These are phyloP conservation scores for Spodoptera picta DNA, from an alignment of 2,888 invertebrate species.

Conservation along the genomic window DNA sequence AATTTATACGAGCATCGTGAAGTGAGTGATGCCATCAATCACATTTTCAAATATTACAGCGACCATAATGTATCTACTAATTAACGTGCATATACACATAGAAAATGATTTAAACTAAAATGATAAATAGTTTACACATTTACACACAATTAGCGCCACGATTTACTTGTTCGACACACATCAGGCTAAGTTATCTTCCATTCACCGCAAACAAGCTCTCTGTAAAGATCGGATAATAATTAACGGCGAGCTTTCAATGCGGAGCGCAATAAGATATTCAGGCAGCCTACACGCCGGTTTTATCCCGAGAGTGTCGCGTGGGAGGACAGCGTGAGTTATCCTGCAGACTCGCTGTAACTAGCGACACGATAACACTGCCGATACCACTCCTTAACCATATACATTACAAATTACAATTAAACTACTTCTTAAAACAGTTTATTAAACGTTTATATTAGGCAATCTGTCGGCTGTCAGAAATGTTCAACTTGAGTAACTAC, in stretches of 20 bases:
- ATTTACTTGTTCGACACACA: slow-evolving; percentile 36
- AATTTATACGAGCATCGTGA: slow-evolving; percentile 20
- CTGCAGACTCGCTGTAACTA: slow-evolving; percentile 64
- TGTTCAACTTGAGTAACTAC: slow-evolving; percentile 64
- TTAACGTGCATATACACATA: background rate
- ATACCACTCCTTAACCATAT: slow-evolving; percentile 56
- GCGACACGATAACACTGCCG: slow-evolving; percentile 64
- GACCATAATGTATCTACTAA: background rate
- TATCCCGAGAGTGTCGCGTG: slow-evolving; percentile 63
- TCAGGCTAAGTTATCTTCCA: slow-evolving; percentile 40
- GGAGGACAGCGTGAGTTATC: slow-evolving; percentile 76
- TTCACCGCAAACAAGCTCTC: slow-evolving; percentile 32
- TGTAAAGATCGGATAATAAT: slow-evolving; percentile 49
- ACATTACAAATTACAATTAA: slow-evolving; percentile 67
- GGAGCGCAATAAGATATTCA: slow-evolving; percentile 55
- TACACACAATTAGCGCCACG: slow-evolving; percentile 34
- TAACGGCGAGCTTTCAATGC: slow-evolving; percentile 54
- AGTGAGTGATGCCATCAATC: slow-evolving; percentile 26
- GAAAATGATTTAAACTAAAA: slow-evolving; percentile 11
- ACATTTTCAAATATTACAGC: slow-evolving; percentile 12
- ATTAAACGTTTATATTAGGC: slow-evolving; percentile 60
- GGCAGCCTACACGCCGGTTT: slow-evolving; percentile 60
- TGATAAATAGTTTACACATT: slow-evolving; percentile 34
- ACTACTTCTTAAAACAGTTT: slow-evolving; percentile 55
- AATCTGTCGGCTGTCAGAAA: slow-evolving; percentile 65